A percentile compares a stretch with the other conserved stretches of the same genome.
These are phyloP conservation scores for Uria aalge DNA, from an alignment of 2,113 vertebrate species.

Conservation along the genomic window DNA sequence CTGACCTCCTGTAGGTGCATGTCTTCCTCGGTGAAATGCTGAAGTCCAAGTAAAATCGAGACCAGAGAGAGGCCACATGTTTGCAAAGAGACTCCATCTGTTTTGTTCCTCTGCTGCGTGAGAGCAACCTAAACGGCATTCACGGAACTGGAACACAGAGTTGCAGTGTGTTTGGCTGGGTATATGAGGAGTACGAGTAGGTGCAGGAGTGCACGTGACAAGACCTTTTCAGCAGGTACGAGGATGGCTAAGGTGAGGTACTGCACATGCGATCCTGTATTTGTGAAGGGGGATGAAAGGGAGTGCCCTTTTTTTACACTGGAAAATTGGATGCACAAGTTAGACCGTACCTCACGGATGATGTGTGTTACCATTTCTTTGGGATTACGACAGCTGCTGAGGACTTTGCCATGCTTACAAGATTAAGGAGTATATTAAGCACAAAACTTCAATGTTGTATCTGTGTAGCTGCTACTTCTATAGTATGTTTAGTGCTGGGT, in stretches of 20 bases:
- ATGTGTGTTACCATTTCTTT: not conserved
- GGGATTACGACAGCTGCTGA: conserved; percentile 24
- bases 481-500: not conserved
- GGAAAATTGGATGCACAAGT: conserved; percentile 43
- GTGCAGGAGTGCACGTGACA: not conserved
- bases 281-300: conserved; percentile 33
- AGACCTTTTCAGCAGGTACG: not conserved
- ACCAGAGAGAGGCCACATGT: not conserved
- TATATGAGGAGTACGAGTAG: not conserved
- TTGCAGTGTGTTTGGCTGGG: not conserved
- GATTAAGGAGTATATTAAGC: conserved; percentile 12
- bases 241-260: conserved; percentile 13
- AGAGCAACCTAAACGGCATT: not conserved
- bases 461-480: conserved; percentile 28
- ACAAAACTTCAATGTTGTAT: conserved; percentile 17
- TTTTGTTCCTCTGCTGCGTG: not conserved
- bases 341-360: conserved; percentile 31
- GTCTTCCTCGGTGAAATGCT: not conserved
- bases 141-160: not conserved
- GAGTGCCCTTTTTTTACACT: conserved; percentile 41
- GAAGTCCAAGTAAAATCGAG: not conserved
- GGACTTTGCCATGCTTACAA: conserved; percentile 1
- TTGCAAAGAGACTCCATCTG: not conserved
- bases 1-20: not conserved
- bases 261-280: not conserved